Base-by-base conservation (phyloP, 2,797 vertebrate species). In the Acrocephalus scirpaceus region DNA sequence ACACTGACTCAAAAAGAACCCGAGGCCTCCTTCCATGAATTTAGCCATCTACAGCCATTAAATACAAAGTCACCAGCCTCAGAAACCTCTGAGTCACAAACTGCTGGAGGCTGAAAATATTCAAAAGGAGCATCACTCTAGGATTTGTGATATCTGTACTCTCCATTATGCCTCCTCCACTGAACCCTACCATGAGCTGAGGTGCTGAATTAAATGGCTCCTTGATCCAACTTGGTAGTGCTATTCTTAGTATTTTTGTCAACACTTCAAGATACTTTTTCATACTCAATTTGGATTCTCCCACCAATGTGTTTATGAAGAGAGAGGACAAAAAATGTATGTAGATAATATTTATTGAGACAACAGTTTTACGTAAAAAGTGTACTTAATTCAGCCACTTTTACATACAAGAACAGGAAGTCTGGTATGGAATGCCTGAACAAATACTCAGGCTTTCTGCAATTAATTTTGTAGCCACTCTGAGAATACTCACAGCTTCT, bases 381-480 rank as follows among this genome's bases (percentile, higher is more conserved):
- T 6, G 48, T 54, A 60, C 62, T 78, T 66, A 29, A 75, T 67
- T 92, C 64, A 81, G 77, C 22, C 54, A 40, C 75, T 88, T 79
- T 36, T 45, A 80, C 36, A 12, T 20, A 51, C 8, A 84, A 84
- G 65, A 85, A 65, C 16, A 34, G 23, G 22, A 75, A 78, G 50
- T 42, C 38, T 70, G 67, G 19, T 50, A 70, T 16, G 47, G 36
- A 95, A 66, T 81, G 44, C 54, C 70, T 86, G 61, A 91, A 93
- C 38, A 94, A 91, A 95, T 54, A 92, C 44, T 83, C 54, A 53
- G 61, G 61, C 51, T 75, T 86, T 92, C 85, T 90, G 72, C 61
- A 92, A 84, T 80, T 91, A 71, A 91, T 90, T 93, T 65, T 83
- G 72, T 22, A 84, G 67, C 73, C 61, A 74, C 62, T 77, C 53